These are phyloP conservation scores for Morpho achilles DNA, from an alignment of 2,888 invertebrate genomes.

Conservation along the genomic window DNA sequence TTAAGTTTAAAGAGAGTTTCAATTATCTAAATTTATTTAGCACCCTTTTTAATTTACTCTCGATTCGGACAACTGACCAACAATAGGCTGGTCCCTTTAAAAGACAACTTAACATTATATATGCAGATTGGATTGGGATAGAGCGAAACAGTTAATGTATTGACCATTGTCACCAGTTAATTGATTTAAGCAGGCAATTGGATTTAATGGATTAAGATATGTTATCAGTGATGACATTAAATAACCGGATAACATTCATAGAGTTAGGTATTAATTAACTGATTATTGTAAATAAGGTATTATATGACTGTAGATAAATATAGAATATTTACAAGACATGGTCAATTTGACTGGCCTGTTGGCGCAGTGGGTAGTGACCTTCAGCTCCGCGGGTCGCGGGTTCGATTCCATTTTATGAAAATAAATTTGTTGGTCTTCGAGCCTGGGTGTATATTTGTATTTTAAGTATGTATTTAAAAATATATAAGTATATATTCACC, in stretches of 20 bases:
- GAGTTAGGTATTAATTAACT: too few species aligned
- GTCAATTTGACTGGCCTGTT: too few species aligned
- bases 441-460: too few species aligned
- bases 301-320: too few species aligned
- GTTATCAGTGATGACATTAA: background rate
- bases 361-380: too few species aligned
- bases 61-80: slow-evolving; percentile 57
- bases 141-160: slow-evolving; percentile 37
- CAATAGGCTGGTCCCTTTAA: slow-evolving; percentile 53
- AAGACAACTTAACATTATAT: slow-evolving; percentile 57
- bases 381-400: too few species aligned
- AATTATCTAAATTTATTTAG: slow-evolving; percentile 31
- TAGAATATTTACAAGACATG: too few species aligned
- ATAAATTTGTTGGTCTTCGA: too few species aligned
- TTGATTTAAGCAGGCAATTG: slow-evolving; percentile 31
- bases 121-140: slow-evolving; percentile 61
- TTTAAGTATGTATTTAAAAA: too few species aligned
- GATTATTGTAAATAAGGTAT: too few species aligned
- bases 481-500: too few species aligned
- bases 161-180: slow-evolving; percentile 44
- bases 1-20: slow-evolving; percentile 12
- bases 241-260: background rate
- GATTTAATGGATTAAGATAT: slow-evolving; percentile 24
- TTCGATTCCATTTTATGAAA: too few species aligned
- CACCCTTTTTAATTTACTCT: slow-evolving; percentile 54